These are phyloP conservation scores for Heterohyrax brucei DNA, from an alignment of 2,797 vertebrate genomes.

Conservation along the genomic window DNA sequence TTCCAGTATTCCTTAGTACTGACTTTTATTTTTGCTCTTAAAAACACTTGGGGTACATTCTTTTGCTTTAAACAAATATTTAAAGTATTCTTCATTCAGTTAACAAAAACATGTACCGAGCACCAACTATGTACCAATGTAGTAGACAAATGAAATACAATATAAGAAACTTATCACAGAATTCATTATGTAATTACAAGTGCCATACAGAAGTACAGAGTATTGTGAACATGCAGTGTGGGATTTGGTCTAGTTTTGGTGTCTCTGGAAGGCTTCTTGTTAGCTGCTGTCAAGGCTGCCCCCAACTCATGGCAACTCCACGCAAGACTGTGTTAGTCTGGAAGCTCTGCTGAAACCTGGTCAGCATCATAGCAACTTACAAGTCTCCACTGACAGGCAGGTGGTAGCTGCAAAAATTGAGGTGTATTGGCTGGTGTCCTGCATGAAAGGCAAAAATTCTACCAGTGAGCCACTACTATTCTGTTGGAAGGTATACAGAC, in stretches of 20 bases:
- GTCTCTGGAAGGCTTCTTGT: not conserved
- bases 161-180: constrained; percentile 7
- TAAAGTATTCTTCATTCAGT: not conserved
- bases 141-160: not conserved
- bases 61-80: constrained; percentile 44
- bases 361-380: not conserved
- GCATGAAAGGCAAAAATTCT: not conserved
- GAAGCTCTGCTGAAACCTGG: not conserved
- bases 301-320: too few species aligned
- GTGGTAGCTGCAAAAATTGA: not conserved
- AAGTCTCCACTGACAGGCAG: not conserved
- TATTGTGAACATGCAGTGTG: not conserved
- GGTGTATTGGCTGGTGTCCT: not conserved
- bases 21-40: not conserved
- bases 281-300: not conserved
- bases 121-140: not conserved
- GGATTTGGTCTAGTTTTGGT: not conserved
- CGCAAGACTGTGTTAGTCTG: not conserved
- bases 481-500: not conserved
- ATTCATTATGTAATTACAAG: constrained; percentile 18
- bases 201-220: not conserved
- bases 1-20: not conserved
- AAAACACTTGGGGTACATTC: constrained; percentile 11
- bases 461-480: not conserved
- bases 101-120: constrained; percentile 34